Evolutionary conservation across 1,140 invertebrate genomes (phyloP).

Genomic region (Hycleus phaleratus): DNA sequence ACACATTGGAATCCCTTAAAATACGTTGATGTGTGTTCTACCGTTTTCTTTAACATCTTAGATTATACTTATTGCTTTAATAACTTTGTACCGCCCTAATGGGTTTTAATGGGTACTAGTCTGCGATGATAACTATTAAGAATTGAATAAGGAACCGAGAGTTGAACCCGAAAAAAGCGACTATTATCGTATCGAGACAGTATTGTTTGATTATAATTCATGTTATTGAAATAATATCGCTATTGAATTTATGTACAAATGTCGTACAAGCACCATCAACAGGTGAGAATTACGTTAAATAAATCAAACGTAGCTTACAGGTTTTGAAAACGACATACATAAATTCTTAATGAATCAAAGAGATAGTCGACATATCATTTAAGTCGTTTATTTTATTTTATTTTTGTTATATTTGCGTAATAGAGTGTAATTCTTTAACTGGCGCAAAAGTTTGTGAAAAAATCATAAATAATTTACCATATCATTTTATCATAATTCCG

Average conservation of each 20-base stretch:
- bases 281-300: constrained; percentile 15
- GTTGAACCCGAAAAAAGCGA: too few relatives aligned
- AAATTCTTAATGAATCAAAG: constrained; percentile 16
- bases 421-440: constrained; percentile 9
- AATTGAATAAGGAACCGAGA: too few relatives aligned
- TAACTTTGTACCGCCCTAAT: constrained; percentile 16
- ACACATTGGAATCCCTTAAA: constrained; percentile 13
- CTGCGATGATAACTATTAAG: too few relatives aligned
- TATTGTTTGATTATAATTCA: neutral
- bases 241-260: constrained; percentile 3
- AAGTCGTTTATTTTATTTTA: neutral
- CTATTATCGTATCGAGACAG: too few relatives aligned
- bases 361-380: constrained; percentile 11
- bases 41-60: constrained; percentile 3
- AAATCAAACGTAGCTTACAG: constrained; percentile 13
- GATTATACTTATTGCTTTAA: constrained; percentile 25
- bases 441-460: constrained; percentile 35
- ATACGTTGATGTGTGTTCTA: neutral
- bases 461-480: constrained; percentile 41
- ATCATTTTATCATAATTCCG: constrained; percentile 40
- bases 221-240: neutral
- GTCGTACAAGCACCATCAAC: constrained; percentile 10
- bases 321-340: constrained; percentile 13
- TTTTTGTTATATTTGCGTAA: constrained; percentile 5
- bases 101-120: constrained; percentile 13